A percentile compares a stretch with the other conserved stretches of the same genome.
phyloP scores from a whole-genome alignment of 2,888 invertebrate genomes.

The Latheticus oryzae region DNA sequence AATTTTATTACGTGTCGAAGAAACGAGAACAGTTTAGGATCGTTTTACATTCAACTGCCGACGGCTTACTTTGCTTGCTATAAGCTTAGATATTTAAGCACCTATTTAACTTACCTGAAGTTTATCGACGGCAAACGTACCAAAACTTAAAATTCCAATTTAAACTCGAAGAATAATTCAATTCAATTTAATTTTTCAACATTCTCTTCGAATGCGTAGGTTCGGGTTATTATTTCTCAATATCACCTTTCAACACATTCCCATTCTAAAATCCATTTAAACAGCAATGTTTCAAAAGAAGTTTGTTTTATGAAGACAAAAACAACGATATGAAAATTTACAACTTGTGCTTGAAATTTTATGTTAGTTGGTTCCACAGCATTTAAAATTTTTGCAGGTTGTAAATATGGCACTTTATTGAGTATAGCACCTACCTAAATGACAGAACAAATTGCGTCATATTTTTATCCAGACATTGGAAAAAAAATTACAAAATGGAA shows the following conservation, averaged over 20 bases:
- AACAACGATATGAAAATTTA: not conserved
- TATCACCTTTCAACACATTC: too few species aligned
- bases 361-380: not conserved
- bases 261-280: too few species aligned
- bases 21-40: conserved; percentile 16
- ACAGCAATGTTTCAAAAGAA: too few species aligned
- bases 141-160: conserved; percentile 4
- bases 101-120: conserved; percentile 2
- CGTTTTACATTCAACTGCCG: conserved; percentile 26
- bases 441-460: not conserved
- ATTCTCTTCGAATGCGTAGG: conserved; percentile 3
- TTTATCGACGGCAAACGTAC: conserved; percentile 10
- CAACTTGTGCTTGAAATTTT: not conserved
- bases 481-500: too few species aligned
- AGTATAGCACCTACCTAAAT: not conserved
- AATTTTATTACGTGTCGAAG: conserved; percentile 35
- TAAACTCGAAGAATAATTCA: too few species aligned
- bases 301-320: not conserved
- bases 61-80: conserved; percentile 24
- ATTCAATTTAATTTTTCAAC: too few species aligned
- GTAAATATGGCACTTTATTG: conserved; percentile 1
- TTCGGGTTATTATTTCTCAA: too few species aligned
- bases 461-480: too few species aligned
- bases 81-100: conserved; percentile 22
- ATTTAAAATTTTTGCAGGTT: conserved; percentile 1